Conservation (phyloP, 2,113 vertebrate species). For the Ellobius talpinus region DNA sequence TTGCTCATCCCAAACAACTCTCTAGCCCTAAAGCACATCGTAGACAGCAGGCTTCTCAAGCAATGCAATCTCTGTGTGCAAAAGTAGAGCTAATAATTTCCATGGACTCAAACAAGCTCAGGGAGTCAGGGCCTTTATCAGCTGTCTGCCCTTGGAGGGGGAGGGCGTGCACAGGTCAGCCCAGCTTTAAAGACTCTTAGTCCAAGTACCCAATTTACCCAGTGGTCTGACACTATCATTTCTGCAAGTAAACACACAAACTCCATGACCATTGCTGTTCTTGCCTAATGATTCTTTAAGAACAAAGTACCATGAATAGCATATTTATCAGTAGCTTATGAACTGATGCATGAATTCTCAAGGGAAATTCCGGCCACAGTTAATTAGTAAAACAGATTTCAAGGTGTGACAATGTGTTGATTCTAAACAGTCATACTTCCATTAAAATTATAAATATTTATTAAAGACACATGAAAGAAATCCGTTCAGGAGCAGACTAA, state of each 20-base stretch:
- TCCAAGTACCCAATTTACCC: background rate
- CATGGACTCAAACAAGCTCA: background rate
- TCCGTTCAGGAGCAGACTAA: constrained; percentile 61
- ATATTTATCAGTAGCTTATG: constrained; percentile 24
- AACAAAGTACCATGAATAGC: background rate
- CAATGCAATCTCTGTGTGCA: constrained; percentile 37
- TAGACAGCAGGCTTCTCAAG: constrained; percentile 12
- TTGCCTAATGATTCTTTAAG: constrained; percentile 43
- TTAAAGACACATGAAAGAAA: constrained; percentile 55
- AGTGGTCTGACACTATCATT: background rate
- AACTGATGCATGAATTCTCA: constrained; percentile 54
- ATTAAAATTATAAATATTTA: constrained; percentile 66
- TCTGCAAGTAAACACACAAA: constrained; percentile 56
- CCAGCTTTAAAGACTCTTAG: background rate
- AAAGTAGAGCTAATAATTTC: constrained; percentile 45
- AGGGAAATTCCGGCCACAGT: constrained; percentile 51
- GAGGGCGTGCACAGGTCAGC: background rate
- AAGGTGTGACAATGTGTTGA: constrained; percentile 62
- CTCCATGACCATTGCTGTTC: constrained; percentile 9
- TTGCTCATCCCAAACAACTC: constrained; percentile 53
- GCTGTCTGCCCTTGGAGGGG: background rate
- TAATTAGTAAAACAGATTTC: constrained; percentile 59
- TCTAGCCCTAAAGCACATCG: background rate
- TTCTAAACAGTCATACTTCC: constrained; percentile 61
- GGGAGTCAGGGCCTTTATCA: constrained; percentile 5